Evolutionary conservation across 2,888 invertebrate genomes (phyloP), one percentile per base, ranked within the genome.

Genomic region (Omphaloscelis lunosa): DNA sequence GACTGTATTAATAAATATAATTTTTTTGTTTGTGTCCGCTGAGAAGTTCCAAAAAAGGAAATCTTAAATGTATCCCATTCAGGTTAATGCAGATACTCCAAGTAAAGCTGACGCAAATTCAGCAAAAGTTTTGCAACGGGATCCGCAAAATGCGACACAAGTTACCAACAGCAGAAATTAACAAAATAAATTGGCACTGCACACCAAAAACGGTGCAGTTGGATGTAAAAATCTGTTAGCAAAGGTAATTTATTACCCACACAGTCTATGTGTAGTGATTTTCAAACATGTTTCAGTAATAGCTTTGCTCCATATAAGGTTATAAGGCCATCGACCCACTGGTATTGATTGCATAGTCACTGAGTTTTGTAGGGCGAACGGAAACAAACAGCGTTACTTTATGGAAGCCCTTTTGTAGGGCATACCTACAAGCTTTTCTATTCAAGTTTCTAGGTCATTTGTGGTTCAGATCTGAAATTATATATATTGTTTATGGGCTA

Each of bases 321-420:
- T 77, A 61, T 91, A 90, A 86, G 94, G 93, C 89, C 94, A 90
- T 92, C 91, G 93, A 94, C 93, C 94, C 85, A 88, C 80, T 86
- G 75, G 79, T 90, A 94, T 94, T 91, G 94, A 95, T 95, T 93
- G 87, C 85, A 84, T 61, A 68, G 77, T 76, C 81, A 72, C 73
- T 72, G 71, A 72, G 72, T 85, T 93, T 94, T 93, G 88, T 93
- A 91, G 94, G 92, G 89, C 93, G 85, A 90, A 77, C 90, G 91
- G 91, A 91, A 92, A 90, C 86, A 83, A 88, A 79, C 71, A 66
- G 69, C 23, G 80, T 84, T 76, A 82, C 67, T 82, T 87, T 86
- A 86, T 81, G 74, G 73, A 80, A 79, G 72, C 83, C 81, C 77
- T 84, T 86, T 88, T 87, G 86, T 91, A 85, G 91, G 87, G 77